Base-by-base conservation (phyloP, 2,797 vertebrate genomes). In the Ataeniobius toweri region DNA sequence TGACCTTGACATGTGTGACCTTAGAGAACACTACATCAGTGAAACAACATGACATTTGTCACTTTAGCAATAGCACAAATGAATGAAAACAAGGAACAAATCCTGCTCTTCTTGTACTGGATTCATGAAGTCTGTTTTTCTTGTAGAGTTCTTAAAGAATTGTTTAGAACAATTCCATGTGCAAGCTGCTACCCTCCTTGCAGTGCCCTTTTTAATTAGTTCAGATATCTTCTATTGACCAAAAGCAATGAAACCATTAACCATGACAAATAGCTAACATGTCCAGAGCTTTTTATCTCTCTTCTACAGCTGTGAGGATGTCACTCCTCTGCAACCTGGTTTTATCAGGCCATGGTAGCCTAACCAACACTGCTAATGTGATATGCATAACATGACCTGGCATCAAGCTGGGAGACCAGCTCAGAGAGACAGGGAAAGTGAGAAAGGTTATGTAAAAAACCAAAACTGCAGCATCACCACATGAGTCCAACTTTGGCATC, bases 401-500 rank as follows among this genome's bases (percentile, higher is more conserved):
- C 83, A 8, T 36, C 59, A 48, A 18, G 20, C 50, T 51, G 48
- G 12, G 48, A 3, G 16, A 48, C 20, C 13, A 36, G 16, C 75
- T 56, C 9, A 71, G 36, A 75, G 50, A 76, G 48, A 58, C 61
- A 71, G 26, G 20, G 36, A 48, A 63, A 26, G 16, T 70, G 39
- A 18, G 16, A 13, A 58, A 55, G 36, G n/a, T 44, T 12, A 51
- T 63, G 63, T 80, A 74, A n/a, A 36, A 59, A 73, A 87, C 72
- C 85, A 81, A 83, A 91, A 91, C 78, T 89, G 90, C 89, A 90
- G 69, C 53, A 85, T 91, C 91, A 92, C 83, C 84, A 83, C 44
- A 2, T 65, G 36, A 88, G 82, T 88, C 72, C 80, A 90, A 84
- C 87, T 85, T 88, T 81, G 82, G 90, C 86, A 85, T 89, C 82